A percentile compares a stretch with the other conserved stretches of the same genome.
Evolutionary conservation across 2,113 vertebrate species (phyloP).

Genomic region (Psittacara wagleri): DNA sequence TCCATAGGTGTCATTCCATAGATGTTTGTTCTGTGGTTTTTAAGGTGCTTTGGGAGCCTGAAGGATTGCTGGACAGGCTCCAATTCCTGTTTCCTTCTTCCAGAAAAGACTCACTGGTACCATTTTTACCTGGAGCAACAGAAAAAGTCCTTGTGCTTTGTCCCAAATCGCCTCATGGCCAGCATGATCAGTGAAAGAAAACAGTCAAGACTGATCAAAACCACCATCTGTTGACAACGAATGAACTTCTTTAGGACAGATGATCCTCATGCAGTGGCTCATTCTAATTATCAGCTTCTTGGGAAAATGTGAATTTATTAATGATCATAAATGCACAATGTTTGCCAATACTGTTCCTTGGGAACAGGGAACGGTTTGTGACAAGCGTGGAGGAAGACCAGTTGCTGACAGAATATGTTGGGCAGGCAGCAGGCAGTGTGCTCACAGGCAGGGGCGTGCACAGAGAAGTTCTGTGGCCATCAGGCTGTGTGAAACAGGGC

Average conservation of each 20-base stretch:
- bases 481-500: background rate
- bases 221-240: constrained; percentile 28
- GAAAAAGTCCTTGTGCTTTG: background rate
- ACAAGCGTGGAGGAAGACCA: background rate
- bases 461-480: background rate
- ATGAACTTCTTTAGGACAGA: background rate
- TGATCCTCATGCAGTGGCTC: constrained; percentile 9
- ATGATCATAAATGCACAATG: background rate
- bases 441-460: accelerated
- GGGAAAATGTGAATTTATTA: constrained; percentile 12
- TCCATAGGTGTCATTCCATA: background rate
- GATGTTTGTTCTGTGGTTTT: background rate
- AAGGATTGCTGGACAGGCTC: background rate
- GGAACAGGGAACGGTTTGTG: background rate
- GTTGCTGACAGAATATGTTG: background rate
- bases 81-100: background rate
- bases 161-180: background rate
- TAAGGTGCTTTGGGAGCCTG: background rate
- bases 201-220: constrained; percentile 33
- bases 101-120: background rate
- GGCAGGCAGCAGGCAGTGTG: background rate
- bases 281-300: constrained; percentile 8
- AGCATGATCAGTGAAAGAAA: background rate
- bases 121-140: background rate
- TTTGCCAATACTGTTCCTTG: constrained; percentile 15